Evolutionary conservation across 2,113 vertebrate genomes (phyloP), one percentile per base, ranked within the genome.

Genomic region (Daubentonia madagascariensis): DNA sequence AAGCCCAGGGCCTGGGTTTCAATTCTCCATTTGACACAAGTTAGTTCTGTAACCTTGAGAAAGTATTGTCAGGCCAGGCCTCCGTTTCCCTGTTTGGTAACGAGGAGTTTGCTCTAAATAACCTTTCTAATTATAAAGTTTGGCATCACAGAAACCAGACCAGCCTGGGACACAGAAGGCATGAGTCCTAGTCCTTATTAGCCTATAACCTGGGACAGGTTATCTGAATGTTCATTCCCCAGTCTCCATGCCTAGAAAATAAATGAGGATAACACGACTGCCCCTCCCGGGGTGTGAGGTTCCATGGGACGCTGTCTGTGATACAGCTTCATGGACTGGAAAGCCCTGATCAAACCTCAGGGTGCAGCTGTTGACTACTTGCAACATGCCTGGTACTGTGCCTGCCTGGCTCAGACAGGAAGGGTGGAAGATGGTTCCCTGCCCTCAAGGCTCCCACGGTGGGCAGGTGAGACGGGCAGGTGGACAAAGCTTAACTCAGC

Each of bases 11-110:
- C 57, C 87, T n/a, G 28, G 1, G 1, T 63, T 68, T 75, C 12
- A 28, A 1, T 25, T 81, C 37, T 48, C 84, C 45, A 61, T 37
- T 40, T 45, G 30, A 85, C 28, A 54, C 63, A 17, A 45, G 23
- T 37, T 70, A 43, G 23, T 88, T 73, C 81, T 25, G 11, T 43
- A 80, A 85, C 37, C 88, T 93, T 95, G 72, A 89, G 85, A 95
- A 96, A 89, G 85, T 86, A 45, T 91, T 81, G 95, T 97, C 18
- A 93, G 91, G 63, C 37, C 85, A 96, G 87, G 78, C 30, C 85
- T 97, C 97, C 70, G 93, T 97, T 97, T 97, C 81, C 81, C 89
- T 89, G 52, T 18, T 68, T 85, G 37, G 54, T 96, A 97, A 96
- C 93, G 40, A 91, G 59, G 43, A 45, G 63, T 75, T 97, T 93